A percentile compares a stretch with the other conserved stretches of the same genome.
Conservation (phyloP, 2,113 vertebrate genomes). For the Apistogramma diplotaenia region DNA sequence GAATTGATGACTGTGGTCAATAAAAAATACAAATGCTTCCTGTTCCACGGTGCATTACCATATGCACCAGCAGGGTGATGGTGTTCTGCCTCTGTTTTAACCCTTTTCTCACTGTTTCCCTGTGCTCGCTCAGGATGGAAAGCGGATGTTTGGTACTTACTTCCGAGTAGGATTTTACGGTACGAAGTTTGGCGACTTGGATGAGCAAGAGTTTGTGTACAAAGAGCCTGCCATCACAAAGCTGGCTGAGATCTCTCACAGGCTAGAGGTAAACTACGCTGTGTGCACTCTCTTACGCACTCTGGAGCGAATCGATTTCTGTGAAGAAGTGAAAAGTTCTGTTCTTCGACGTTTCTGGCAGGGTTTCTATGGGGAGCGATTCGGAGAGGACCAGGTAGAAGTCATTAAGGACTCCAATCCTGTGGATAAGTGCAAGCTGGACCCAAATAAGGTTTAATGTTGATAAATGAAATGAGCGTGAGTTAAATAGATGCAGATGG, state of each 20-base stretch:
- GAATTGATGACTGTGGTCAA: background rate
- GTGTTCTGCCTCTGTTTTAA: background rate
- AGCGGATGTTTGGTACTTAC: conserved; percentile 99
- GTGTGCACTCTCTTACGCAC: background rate
- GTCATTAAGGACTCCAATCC: conserved; percentile 99
- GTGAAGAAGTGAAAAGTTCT: background rate
- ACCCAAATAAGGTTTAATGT: conserved; percentile 89
- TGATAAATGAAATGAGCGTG: background rate
- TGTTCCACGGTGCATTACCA: background rate
- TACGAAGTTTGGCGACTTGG: conserved; percentile 94
- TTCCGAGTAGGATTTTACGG: conserved; percentile 98
- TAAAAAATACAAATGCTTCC: background rate
- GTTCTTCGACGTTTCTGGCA: conserved; percentile 46
- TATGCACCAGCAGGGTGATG: background rate
- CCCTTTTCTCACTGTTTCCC: background rate
- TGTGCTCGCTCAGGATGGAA: conserved; percentile 82
- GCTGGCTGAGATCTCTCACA: conserved; percentile 95
- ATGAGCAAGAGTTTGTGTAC: conserved; percentile 99
- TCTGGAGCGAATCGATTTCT: background rate
- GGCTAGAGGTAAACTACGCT: conserved; percentile 85
- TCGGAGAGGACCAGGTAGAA: conserved; percentile 95
- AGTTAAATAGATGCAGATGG: background rate
- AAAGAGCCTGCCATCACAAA: conserved; percentile 98
- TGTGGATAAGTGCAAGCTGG: conserved; percentile 97
- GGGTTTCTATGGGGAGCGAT: conserved; percentile 97